These are phyloP conservation scores for Caenorhabditis brenneri DNA, from an alignment of 1,140 invertebrate genomes.

Conservation along the genomic window DNA sequence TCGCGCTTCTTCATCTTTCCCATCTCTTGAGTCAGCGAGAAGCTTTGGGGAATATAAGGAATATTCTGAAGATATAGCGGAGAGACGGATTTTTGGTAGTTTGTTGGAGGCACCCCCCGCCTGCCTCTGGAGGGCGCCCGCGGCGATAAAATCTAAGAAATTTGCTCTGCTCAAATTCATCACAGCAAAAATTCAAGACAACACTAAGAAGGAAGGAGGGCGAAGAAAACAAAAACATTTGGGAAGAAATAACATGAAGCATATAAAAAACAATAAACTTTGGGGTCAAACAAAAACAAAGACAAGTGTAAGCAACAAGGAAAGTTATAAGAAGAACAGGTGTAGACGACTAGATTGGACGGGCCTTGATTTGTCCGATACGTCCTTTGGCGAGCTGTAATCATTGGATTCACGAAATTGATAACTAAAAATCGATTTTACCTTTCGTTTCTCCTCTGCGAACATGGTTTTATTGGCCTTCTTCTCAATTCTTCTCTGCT, in stretches of 20 bases:
- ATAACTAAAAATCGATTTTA: not conserved
- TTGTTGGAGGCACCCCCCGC: not conserved
- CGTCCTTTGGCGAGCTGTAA: constrained; percentile 37
- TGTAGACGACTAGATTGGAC: constrained; percentile 5
- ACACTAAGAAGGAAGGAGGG: not conserved
- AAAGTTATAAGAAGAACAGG: not conserved
- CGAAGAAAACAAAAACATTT: too few species aligned
- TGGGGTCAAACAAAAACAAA: not conserved
- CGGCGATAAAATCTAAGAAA: not conserved
- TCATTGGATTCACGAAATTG: not conserved
- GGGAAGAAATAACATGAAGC: too few species aligned
- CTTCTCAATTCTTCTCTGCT: constrained; percentile 82
- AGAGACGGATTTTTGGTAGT: not conserved
- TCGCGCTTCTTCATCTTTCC: not conserved
- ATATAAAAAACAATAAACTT: not conserved
- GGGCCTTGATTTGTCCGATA: constrained; percentile 42
- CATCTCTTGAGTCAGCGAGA: not conserved
- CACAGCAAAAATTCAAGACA: constrained; percentile 6
- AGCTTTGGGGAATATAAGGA: constrained; percentile 22
- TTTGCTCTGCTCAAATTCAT: not conserved
- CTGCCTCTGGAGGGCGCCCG: constrained; percentile 7
- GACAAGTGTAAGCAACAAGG: not conserved
- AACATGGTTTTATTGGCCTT: constrained; percentile 85
- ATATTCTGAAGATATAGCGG: not conserved
- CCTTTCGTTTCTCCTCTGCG: constrained; percentile 77